Conservation (phyloP, 2,797 vertebrate species). For the Hafferia zeledoni region DNA sequence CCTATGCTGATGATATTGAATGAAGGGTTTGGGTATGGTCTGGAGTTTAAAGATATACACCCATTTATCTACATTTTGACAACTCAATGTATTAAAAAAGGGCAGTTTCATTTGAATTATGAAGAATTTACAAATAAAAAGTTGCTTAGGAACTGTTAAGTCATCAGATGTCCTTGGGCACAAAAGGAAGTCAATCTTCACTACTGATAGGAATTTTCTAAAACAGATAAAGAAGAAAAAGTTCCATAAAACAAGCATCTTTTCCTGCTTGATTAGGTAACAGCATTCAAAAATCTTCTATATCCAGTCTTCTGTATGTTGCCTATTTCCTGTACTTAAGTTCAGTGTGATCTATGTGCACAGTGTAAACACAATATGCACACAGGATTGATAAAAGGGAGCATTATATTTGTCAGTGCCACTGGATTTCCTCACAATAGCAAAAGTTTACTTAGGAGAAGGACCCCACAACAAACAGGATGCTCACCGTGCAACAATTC, state of each 20-base stretch:
- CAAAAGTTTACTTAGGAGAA: neutral
- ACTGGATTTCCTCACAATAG: neutral
- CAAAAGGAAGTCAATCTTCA: neutral
- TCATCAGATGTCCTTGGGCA: neutral
- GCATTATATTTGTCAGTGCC: fast-evolving
- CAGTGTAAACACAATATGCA: neutral
- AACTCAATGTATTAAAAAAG: neutral
- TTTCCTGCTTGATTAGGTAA: neutral
- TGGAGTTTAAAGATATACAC: neutral
- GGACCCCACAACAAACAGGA: neutral
- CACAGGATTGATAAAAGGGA: neutral
- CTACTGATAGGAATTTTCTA: neutral
- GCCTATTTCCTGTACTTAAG: neutral
- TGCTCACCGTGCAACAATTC: neutral
- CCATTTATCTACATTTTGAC: neutral
- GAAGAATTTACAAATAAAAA: neutral
- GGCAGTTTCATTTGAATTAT: neutral
- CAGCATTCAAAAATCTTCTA: neutral
- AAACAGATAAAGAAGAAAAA: neutral
- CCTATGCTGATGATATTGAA: neutral
- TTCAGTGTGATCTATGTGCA: neutral
- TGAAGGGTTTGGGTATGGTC: neutral
- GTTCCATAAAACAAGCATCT: neutral
- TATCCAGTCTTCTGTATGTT: neutral
- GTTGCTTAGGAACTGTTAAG: neutral